Base-by-base conservation (phyloP, 2,888 invertebrate genomes). In the Brachyptera putata region DNA sequence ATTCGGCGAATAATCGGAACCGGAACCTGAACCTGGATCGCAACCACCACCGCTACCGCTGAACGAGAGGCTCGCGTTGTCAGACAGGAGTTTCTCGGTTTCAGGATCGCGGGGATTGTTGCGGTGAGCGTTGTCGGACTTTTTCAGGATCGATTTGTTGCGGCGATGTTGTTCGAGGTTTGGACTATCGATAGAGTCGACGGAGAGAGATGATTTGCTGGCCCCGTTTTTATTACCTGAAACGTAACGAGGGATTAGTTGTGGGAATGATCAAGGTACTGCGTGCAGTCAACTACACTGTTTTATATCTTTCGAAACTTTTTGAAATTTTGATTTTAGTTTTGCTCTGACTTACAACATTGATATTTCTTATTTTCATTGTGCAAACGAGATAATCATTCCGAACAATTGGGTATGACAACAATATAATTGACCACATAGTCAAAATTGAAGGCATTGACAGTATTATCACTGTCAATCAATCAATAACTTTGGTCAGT, bases 71-170 rank as follows among this genome's bases (percentile, higher is more conserved):
- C 81, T 81, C 39, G 78, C 76, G 68, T 81, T 84, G 71, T 85
- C 85, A 48, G 84, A 81, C 68, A 88, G 83, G 53, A 88, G 79
- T 65, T 86, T 82, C 75, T 89, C 89, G 68, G 85, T 87, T 74
- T 89, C 89, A 60, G 86, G 86, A 74, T 89, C 88, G 63, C 72
- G 74, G 37, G 76, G 71, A 67, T 77, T 76, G 63, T 71, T 70
- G 48, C 75, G 70, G 62, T 36, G 53, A 67, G 79, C 78, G 70
- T 83, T 78, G 68, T 86, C 85, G 53, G 87, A 85, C 74, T 87
- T 88, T 76, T 89, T 89, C 67, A 89, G 75, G 70, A 89, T 88
- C 65, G 88, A 88, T 73, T 86, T 88, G 61, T 87, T 86, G 67
- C 84, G 79, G 34, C 84, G 77, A 68, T 85, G 83, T 62, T 80